Evolutionary conservation across 2,113 vertebrate species (phyloP), one percentile per base, ranked within the genome.

Genomic region (Oryzias javanicus): DNA sequence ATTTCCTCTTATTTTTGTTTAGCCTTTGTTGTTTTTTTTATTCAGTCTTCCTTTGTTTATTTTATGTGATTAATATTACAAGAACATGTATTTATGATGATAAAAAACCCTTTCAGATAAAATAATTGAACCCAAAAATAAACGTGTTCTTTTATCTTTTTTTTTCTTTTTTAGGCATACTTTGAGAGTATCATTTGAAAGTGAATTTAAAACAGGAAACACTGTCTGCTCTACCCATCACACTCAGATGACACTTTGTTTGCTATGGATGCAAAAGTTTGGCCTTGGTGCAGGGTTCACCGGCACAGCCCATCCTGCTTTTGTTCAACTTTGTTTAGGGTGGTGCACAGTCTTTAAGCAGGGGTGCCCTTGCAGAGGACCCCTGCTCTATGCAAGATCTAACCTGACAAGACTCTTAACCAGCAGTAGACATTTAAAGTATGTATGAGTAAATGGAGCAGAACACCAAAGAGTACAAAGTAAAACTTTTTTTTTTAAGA

Each of bases 241-340:
- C 16, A 54, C 20, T 27, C 18, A 10, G 18, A 54, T 41, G 48
- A 75, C 70, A 69, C 29, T 19, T 45, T 63, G 55, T 57, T 48
- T 54, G 52, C 46, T 27, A 71, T 65, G 67, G 70, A 74, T 64
- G 74, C 49, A 49, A 14, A 10, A 55, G 50, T 42, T 64, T 62
- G 58, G 60, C 65, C 64, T 19, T 47, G 55, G 58, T 64, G 55
- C 44, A 74, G 51, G 78, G 76, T 78, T 85, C 74, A 75, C 42
- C 4, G 27, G 61, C 72, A 60, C 78, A 70, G 75, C 82, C 86
- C 87, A 87, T 91, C 88, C 89, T 91, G 87, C 70, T 72, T 86
- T 91, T 91, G 88, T 91, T 86, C 56, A 57, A 50, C 71, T 74
- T 82, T 87, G 82, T 80, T 86, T 80, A 62, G 64, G 69, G 67